Conservation (phyloP, 2,797 vertebrate species). For the Gorsachius magnificus region DNA sequence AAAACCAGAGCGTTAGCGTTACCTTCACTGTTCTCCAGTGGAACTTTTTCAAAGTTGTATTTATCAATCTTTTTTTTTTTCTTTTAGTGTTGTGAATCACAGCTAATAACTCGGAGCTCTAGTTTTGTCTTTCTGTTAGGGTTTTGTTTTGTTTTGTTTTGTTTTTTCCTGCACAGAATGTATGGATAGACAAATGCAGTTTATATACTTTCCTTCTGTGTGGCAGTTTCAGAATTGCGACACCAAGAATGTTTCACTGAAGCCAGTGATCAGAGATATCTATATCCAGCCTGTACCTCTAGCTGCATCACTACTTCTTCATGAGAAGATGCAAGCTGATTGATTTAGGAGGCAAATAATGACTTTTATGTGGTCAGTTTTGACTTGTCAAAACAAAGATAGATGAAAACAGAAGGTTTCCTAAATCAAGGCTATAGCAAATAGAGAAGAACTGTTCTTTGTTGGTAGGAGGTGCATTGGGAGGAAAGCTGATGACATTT, state of each 20-base stretch:
- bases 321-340: not conserved
- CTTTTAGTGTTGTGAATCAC: not conserved
- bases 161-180: not conserved
- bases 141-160: too few relatives aligned
- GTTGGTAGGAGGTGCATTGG: not conserved
- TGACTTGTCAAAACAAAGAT: not conserved
- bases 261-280: not conserved
- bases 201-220: not conserved
- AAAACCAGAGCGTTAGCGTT: not conserved
- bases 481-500: not conserved
- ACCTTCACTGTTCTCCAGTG: not conserved
- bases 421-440: not conserved
- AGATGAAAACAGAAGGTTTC: not conserved
- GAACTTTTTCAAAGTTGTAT: not conserved
- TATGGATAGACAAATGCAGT: not conserved
- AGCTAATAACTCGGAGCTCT: not conserved
- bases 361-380: not conserved
- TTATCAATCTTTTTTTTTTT: not conserved
- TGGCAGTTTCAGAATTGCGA: not conserved
- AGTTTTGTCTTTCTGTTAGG: not conserved
- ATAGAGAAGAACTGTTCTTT: not conserved
- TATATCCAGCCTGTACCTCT: not conserved
- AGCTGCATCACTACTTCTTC: not conserved
- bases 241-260: not conserved
- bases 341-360: not conserved